Base-by-base conservation (phyloP, 2,113 vertebrate species). In the Maccullochella peelii region DNA sequence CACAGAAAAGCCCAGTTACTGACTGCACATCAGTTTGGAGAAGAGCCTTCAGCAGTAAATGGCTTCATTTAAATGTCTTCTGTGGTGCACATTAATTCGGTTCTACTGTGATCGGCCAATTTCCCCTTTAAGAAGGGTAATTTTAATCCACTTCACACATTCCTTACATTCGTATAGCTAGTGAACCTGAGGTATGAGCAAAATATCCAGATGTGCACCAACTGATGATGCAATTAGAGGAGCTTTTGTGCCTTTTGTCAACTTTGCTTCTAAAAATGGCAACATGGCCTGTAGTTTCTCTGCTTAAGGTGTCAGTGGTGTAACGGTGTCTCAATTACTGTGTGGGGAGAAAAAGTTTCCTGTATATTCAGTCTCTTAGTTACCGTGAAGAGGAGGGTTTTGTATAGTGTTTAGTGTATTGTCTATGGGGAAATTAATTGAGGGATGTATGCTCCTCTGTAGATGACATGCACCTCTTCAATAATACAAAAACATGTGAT, bases 1-100 rank as follows among this genome's bases (percentile, higher is more conserved):
- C 57, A n/a, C 20, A 82, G 66, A 80, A 82, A 83, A 36, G 18
- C 38, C 2, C 58, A 9, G 47, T 66, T 30, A 61, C 61, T 44
- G 42, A 61, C 61, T 44, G 42, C 30, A 44, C 36, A 49, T 42
- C 11, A 30, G n/a, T 38, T 62, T 21, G 3, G 2, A 69, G 25
- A 25, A 66, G 44, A 9, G 38, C 10, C 8, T 25, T 10, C 6
- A 8, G 23, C 6, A 54, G 33, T 4, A 1, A 21, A 50, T 23
- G 3, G 21, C 30, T 50, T 36, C 3, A 12, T 40, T 38, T 71
- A 23, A 71, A 21, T 47, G 20, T 33, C 11, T 27, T 52, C n/a
- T 55, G 47, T 21, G 8, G 6, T 62, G 55, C 52, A 18, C 5
- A 18, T n/a, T 12, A n/a, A 63, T 55, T 9, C n/a, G 23, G 16